Conservation (phyloP, 2,888 invertebrate genomes). For the Nycteola revayana region DNA sequence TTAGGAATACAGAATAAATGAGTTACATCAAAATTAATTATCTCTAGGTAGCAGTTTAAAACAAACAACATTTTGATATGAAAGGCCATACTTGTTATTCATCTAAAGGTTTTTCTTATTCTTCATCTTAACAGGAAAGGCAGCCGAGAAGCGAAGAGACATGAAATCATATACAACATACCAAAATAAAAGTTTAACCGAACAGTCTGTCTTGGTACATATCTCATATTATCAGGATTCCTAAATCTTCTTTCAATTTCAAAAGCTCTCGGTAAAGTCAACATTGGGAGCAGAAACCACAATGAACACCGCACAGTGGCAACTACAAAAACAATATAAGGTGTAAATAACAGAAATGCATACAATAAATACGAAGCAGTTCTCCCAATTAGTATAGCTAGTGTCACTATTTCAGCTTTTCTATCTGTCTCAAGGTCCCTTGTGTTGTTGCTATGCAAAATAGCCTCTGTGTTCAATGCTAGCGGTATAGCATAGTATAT, state of each 20-base stretch:
- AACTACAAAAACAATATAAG: constrained; percentile 94
- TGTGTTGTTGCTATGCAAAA: constrained; percentile 97
- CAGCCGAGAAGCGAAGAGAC: constrained; percentile 85
- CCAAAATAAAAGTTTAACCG: constrained; percentile 95
- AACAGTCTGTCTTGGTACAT: constrained; percentile 94
- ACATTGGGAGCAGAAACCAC: constrained; percentile 94
- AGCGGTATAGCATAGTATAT: constrained; percentile 96
- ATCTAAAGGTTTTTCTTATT: not conserved
- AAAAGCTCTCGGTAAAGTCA: constrained; percentile 94
- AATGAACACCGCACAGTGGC: constrained; percentile 91
- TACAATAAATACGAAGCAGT: constrained; percentile 95
- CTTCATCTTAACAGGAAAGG: constrained; percentile 77
- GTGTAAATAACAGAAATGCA: constrained; percentile 93
- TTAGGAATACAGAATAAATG: too few species aligned
- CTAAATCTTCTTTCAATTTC: constrained; percentile 94
- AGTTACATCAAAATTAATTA: too few species aligned
- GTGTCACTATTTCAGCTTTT: constrained; percentile 94
- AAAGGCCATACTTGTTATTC: constrained; percentile 1
- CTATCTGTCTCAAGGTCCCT: constrained; percentile 94
- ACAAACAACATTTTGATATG: too few species aligned
- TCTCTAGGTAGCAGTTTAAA: too few species aligned
- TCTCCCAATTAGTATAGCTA: constrained; percentile 96
- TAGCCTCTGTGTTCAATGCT: constrained; percentile 96
- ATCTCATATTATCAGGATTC: constrained; percentile 87
- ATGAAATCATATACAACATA: constrained; percentile 92